Percentiles rank a stretch among this genome's conserved stretches.
Conservation (phyloP, 2,797 vertebrate genomes). For the Telmatherina bonti region DNA sequence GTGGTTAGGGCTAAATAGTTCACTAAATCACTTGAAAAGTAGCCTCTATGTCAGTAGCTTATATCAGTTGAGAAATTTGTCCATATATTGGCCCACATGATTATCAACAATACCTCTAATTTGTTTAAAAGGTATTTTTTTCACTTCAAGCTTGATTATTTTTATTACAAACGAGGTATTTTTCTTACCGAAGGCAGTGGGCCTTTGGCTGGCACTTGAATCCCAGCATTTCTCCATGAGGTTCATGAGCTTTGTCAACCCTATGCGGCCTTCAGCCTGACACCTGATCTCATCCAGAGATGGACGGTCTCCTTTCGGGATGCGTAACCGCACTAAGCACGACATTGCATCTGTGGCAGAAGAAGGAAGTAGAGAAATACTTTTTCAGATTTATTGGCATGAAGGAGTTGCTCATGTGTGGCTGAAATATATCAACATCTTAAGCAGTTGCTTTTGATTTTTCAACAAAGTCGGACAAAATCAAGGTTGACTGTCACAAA, state of each 20-base stretch:
- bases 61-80: neutral
- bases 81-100: neutral
- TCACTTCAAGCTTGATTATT: neutral
- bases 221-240: slow-evolving; percentile 80
- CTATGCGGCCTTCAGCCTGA: slow-evolving; percentile 32
- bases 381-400: neutral
- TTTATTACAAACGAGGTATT: neutral
- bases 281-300: slow-evolving; percentile 35
- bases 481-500: too few relatives aligned
- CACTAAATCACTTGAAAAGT: too few relatives aligned
- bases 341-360: slow-evolving; percentile 43
- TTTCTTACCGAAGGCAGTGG: slow-evolving; percentile 65
- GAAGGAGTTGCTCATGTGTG: neutral
- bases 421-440: too few relatives aligned
- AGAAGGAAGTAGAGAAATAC: neutral
- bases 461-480: too few relatives aligned
- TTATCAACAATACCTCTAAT: neutral
- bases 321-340: slow-evolving; percentile 66
- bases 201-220: slow-evolving; percentile 30
- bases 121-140: neutral
- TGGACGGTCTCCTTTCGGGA: slow-evolving; percentile 77
- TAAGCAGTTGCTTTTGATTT: too few relatives aligned
- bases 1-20: too few relatives aligned
- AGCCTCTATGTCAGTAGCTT: too few relatives aligned
- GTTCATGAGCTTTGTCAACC: slow-evolving; percentile 40